Evolutionary conservation across 1,140 invertebrate genomes (phyloP).

Genomic region (Psix sp.): DNA sequence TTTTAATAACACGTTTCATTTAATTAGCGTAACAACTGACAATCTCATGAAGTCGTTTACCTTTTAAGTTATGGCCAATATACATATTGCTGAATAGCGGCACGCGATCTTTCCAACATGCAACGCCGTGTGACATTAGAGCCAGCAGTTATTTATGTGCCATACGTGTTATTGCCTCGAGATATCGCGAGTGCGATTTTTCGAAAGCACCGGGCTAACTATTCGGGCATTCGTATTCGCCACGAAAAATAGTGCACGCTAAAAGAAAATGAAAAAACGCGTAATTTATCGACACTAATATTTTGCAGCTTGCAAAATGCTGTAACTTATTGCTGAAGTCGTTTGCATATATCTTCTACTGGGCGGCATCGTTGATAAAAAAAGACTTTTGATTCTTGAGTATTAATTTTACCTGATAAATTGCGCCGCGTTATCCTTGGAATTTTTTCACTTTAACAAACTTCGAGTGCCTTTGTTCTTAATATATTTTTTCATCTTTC

Average conservation of each 20-base stretch:
- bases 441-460: background rate
- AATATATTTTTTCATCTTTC: background rate
- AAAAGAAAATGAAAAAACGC: slow-evolving; percentile 52
- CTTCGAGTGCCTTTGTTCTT: background rate
- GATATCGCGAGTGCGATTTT: slow-evolving; percentile 51
- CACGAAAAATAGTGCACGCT: slow-evolving; percentile 44
- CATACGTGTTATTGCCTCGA: slow-evolving; percentile 55
- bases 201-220: slow-evolving; percentile 52
- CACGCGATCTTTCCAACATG: slow-evolving; percentile 52
- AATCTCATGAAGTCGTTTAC: slow-evolving; percentile 38
- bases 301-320: slow-evolving; percentile 41
- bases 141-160: slow-evolving; percentile 48
- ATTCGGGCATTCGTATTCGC: slow-evolving; percentile 41
- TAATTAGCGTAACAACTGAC: slow-evolving; percentile 55
- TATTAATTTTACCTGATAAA: slow-evolving; percentile 28
- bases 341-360: slow-evolving; percentile 45
- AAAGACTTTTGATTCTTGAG: slow-evolving; percentile 26
- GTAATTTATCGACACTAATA: slow-evolving; percentile 49
- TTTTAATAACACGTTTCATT: slow-evolving; percentile 55
- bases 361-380: slow-evolving; percentile 20
- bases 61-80: slow-evolving; percentile 37
- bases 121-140: slow-evolving; percentile 53
- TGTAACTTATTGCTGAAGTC: slow-evolving; percentile 42
- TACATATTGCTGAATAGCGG: slow-evolving; percentile 43
- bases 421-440: slow-evolving; percentile 3